A percentile compares a stretch with the other conserved stretches of the same genome.
phyloP scores from a whole-genome alignment of 2,113 vertebrate species.

The Bettongia penicillata region DNA sequence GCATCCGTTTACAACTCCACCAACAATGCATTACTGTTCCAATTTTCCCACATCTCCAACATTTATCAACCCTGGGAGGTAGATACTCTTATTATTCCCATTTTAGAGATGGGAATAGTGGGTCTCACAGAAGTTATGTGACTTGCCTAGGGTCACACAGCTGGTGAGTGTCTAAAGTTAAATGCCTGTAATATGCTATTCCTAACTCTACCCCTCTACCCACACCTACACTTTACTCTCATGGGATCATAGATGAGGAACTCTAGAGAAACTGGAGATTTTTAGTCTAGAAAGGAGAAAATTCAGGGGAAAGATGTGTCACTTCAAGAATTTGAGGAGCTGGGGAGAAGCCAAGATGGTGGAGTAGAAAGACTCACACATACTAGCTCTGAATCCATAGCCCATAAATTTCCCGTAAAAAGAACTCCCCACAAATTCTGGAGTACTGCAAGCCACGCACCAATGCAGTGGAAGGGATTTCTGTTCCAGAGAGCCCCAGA shows the following conservation, averaged over 20 bases:
- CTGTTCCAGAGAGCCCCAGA: too few species aligned
- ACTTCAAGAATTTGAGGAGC: neutral
- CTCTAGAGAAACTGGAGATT: neutral
- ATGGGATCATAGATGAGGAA: neutral
- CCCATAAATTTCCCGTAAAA: too few species aligned
- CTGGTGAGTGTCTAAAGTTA: neutral
- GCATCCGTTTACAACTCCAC: too few species aligned
- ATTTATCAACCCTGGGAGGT: neutral
- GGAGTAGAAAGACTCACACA: too few species aligned
- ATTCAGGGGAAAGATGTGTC: neutral
- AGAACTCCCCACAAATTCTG: too few species aligned
- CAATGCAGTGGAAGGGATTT: too few species aligned
- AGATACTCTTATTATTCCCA: neutral
- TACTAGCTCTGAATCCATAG: too few species aligned
- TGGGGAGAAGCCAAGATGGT: too few species aligned
- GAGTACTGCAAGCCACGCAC: too few species aligned
- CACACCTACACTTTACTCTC: neutral
- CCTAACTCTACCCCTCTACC: neutral
- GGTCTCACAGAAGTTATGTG: neutral
- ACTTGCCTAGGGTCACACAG: neutral
- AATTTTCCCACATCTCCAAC: too few species aligned
- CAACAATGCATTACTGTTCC: too few species aligned
- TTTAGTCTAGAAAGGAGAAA: neutral
- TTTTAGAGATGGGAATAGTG: neutral
- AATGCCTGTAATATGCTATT: neutral